These are phyloP conservation scores for Sicus ferrugineus DNA, from an alignment of 2,888 invertebrate species.

Conservation along the genomic window DNA sequence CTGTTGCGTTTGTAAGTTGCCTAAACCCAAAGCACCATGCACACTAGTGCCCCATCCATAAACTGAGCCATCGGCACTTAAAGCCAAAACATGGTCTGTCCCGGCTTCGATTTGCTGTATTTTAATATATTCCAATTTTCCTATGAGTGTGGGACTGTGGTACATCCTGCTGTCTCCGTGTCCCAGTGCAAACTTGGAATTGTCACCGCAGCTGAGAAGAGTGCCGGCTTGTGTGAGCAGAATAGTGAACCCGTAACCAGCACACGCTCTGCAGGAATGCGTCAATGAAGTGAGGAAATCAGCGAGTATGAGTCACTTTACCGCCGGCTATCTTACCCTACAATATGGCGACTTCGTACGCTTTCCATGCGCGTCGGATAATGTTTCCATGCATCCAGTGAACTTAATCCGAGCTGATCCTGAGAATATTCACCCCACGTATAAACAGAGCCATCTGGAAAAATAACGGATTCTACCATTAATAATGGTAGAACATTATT, in stretches of 20 bases:
- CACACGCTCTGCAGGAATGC: conserved; percentile 66
- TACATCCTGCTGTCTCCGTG: conserved; percentile 69
- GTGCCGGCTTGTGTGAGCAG: conserved; percentile 74
- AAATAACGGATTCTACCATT: neutral
- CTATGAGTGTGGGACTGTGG: conserved; percentile 69
- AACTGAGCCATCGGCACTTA: conserved; percentile 70
- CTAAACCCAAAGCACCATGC: conserved; percentile 69
- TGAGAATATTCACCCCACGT: conserved; percentile 74
- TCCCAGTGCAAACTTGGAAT: conserved; percentile 71
- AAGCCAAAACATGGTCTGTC: conserved; percentile 70
- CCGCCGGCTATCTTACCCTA: conserved; percentile 58
- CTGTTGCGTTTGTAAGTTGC: conserved; percentile 57
- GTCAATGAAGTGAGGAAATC: neutral
- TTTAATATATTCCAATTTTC: conserved; percentile 68
- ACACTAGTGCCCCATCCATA: conserved; percentile 73
- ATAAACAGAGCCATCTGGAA: conserved; percentile 70
- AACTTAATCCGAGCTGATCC: conserved; percentile 73
- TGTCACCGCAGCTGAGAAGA: conserved; percentile 75
- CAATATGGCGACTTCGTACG: conserved; percentile 70
- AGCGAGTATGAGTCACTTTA: neutral
- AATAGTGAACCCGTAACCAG: conserved; percentile 73
- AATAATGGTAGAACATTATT: too few relatives aligned
- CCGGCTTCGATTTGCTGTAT: conserved; percentile 71
- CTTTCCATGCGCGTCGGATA: conserved; percentile 70
- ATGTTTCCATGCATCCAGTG: conserved; percentile 66